These are phyloP conservation scores for Theodoxus fluviatilis DNA, from an alignment of 2,888 invertebrate genomes.

Conservation along the genomic window DNA sequence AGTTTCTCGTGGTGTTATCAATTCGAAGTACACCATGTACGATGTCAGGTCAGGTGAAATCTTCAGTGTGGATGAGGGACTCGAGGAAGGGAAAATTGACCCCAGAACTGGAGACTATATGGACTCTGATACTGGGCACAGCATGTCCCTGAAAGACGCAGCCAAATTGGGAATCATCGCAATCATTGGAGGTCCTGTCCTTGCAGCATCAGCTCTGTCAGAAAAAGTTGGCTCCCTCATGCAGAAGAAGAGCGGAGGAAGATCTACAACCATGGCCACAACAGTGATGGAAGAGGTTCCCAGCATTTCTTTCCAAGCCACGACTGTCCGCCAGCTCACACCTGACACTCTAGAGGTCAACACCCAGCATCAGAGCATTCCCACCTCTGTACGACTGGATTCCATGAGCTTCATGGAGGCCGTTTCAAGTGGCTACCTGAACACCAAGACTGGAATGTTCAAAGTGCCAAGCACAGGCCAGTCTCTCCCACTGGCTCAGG, in stretches of 20 bases:
- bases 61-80: conserved; percentile 70
- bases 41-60: conserved; percentile 73
- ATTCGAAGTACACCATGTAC: conserved; percentile 49
- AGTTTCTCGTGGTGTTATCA: conserved; percentile 43
- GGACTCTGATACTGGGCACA: conserved; percentile 79
- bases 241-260: conserved; percentile 1
- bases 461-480: conserved; percentile 82
- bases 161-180: conserved; percentile 73
- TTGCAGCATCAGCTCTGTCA: conserved; percentile 57
- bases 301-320: conserved; percentile 36
- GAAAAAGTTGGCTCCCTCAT: background rate
- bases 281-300: too few relatives aligned
- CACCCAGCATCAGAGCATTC: conserved; percentile 34
- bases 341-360: conserved; percentile 47
- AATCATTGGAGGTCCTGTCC: conserved; percentile 77
- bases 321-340: conserved; percentile 38
- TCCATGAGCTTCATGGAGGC: conserved; percentile 54
- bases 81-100: conserved; percentile 69
- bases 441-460: conserved; percentile 79
- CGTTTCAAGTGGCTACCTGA: conserved; percentile 73
- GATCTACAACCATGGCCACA: background rate
- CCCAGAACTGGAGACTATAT: conserved; percentile 76
- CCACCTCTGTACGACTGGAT: conserved; percentile 30
- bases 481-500: conserved; percentile 81
- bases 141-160: conserved; percentile 78